phyloP scores from a whole-genome alignment of 2,113 vertebrate genomes.

The Osmerus eperlanus region DNA sequence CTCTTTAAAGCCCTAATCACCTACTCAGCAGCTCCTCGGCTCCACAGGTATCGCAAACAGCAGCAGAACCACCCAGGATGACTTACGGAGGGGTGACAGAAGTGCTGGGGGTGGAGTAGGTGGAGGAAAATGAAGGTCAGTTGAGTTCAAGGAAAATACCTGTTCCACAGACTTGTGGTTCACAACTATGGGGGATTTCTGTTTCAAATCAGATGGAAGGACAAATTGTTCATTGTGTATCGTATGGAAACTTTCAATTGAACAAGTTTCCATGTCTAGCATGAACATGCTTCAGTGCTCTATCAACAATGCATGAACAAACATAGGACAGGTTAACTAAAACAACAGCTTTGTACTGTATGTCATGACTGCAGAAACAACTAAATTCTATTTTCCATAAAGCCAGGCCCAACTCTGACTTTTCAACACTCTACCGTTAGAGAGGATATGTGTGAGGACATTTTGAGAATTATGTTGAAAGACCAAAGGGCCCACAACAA shows the following conservation, averaged over 20 bases:
- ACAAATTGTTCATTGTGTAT: neutral
- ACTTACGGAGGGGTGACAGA: neutral
- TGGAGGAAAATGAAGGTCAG: neutral
- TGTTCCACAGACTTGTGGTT: too few species aligned
- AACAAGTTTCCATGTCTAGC: neutral
- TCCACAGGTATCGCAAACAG: slow-evolving; percentile 50
- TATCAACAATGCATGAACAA: slow-evolving; percentile 35
- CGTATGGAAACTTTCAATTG: neutral
- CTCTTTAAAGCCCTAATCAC: slow-evolving; percentile 57
- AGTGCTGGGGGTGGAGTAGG: neutral
- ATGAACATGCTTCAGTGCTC: slow-evolving; percentile 2
- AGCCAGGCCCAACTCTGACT: slow-evolving; percentile 41
- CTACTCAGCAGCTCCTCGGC: slow-evolving; percentile 50
- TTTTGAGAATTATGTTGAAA: slow-evolving; percentile 34
- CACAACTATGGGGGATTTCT: too few species aligned
- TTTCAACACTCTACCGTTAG: slow-evolving; percentile 39
- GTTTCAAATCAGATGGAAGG: neutral
- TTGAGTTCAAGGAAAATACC: slow-evolving; percentile 12
- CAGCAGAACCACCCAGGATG: slow-evolving; percentile 53
- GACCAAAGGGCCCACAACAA: slow-evolving; percentile 11
- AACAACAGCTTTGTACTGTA: slow-evolving; percentile 30
- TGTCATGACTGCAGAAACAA: slow-evolving; percentile 44
- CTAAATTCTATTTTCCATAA: slow-evolving; percentile 43
- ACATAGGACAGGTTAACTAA: slow-evolving; percentile 27
- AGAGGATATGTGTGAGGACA: slow-evolving; percentile 31